phyloP scores from a whole-genome alignment of 1,140 invertebrate species.

The Drosophila simulans region DNA sequence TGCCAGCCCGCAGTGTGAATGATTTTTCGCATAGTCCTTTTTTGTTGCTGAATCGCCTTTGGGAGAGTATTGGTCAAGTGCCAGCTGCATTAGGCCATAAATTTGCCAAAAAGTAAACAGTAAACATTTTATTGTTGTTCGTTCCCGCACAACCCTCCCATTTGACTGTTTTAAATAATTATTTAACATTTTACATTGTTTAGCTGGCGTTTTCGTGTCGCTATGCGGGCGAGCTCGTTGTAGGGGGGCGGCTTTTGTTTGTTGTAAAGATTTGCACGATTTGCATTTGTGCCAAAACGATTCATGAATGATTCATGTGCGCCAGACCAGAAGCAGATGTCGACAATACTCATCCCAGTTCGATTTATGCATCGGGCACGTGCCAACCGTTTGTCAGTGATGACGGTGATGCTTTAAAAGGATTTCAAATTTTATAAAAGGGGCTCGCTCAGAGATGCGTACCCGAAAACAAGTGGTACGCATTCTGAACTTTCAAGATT shows the following conservation, averaged over 20 bases:
- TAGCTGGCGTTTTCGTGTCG: slow-evolving; percentile 56
- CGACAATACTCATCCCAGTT: slow-evolving; percentile 64
- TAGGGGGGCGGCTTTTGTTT: slow-evolving; percentile 54
- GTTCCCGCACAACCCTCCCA: slow-evolving; percentile 9
- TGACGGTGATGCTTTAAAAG: slow-evolving; percentile 32
- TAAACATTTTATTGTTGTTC: slow-evolving; percentile 73
- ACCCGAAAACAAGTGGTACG: slow-evolving; percentile 9
- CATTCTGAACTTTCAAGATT: no score
- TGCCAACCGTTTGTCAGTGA: slow-evolving; percentile 27
- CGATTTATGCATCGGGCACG: slow-evolving; percentile 57
- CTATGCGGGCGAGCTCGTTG: slow-evolving; percentile 28
- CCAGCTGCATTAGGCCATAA: slow-evolving; percentile 74
- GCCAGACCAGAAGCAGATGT: slow-evolving; percentile 63
- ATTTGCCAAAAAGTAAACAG: slow-evolving; percentile 75
- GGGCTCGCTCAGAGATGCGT: not conserved
- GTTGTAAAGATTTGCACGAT: slow-evolving; percentile 77
- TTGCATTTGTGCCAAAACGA: slow-evolving; percentile 77
- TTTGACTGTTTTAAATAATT: slow-evolving; percentile 71
- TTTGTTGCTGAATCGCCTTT: slow-evolving; percentile 9
- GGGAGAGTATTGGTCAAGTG: slow-evolving; percentile 14
- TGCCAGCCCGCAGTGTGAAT: slow-evolving; percentile 18
- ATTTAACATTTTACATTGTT: slow-evolving; percentile 82
- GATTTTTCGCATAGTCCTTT: slow-evolving; percentile 18
- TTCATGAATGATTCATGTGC: slow-evolving; percentile 79
- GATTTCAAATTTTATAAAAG: slow-evolving; percentile 12